Conservation (phyloP, 2,113 vertebrate genomes). For the Myotis brandtii region DNA sequence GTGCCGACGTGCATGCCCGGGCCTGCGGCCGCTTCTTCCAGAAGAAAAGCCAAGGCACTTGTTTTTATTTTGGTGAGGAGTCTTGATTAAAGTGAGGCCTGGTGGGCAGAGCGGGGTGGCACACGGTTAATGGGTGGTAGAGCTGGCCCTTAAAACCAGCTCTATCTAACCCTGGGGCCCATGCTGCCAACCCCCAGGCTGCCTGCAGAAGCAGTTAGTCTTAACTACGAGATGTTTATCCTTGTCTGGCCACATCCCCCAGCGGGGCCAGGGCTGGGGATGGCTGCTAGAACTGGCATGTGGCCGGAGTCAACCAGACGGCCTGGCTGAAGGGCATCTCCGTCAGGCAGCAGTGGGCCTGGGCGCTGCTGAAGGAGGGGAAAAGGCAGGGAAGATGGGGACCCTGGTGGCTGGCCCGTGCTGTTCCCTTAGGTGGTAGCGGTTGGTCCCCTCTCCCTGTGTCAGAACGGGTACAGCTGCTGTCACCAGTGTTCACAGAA, state of each 20-base stretch:
- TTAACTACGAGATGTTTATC: not conserved
- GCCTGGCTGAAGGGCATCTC: not conserved
- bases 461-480: not conserved
- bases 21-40: constrained; percentile 95
- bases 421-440: not conserved
- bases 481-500: not conserved
- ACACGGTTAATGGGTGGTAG: not conserved
- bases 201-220: not conserved
- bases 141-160: not conserved
- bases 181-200: not conserved
- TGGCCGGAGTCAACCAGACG: not conserved
- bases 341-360: not conserved
- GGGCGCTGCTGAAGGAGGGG: not conserved
- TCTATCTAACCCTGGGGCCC: too few species aligned
- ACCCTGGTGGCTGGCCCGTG: not conserved
- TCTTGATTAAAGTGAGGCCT: not conserved
- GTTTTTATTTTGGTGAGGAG: constrained; percentile 96
- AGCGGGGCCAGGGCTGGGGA: not conserved
- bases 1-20: constrained; percentile 91
- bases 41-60: constrained; percentile 86
- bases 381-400: not conserved
- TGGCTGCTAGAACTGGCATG: not conserved
- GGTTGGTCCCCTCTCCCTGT: not conserved
- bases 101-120: not conserved
- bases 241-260: not conserved